Evolutionary conservation across 2,797 vertebrate species (phyloP), one percentile per base, ranked within the genome.

Genomic region (Bucorvus abyssinicus): DNA sequence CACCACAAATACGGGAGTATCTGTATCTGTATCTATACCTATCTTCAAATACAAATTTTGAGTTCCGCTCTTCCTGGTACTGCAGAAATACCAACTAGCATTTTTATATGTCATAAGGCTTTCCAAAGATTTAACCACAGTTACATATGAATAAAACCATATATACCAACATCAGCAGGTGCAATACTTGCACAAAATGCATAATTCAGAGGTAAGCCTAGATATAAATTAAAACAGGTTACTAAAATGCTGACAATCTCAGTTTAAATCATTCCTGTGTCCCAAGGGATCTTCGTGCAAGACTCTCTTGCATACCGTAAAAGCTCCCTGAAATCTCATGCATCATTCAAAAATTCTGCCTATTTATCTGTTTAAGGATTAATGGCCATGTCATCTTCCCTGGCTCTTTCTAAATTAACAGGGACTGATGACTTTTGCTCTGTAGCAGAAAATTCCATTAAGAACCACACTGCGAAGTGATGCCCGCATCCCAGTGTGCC

Each of bases 281-380:
- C 88, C 52, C 67, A 50, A 74, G 36, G 5, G 47, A 84, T 45
- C 40, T 56, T 24, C n/a, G 29, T 30, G 40, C 22, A 88, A 92
- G 44, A 71, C 52, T 63, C 52, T 63, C 67, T 40, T 40, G 38
- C 38, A 40, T 45, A 50, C 23, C 73, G 26, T 70, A 86, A 94
- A 88, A 96, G n/a, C 63, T 94, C 84, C 63, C 74, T 89, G 83
- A 86, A 76, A 94, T 53, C 80, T 82, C 83, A 91, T 50, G 60
- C 63, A 90, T 87, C 74, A 79, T 82, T 81, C 77, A 94, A 63
- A 93, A 91, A 69, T 75, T 84, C 77, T 82, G 49, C 52, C 73
- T 89, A 68, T 91, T 85, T 96, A 92, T 83, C 89, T 84, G 22
- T 59, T 91, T 84, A 87, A 91, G 69, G 79, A 96, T 94, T 93